Evolutionary conservation across 2,888 invertebrate genomes (phyloP).

Genomic region (Cataglyphis cursor): DNA sequence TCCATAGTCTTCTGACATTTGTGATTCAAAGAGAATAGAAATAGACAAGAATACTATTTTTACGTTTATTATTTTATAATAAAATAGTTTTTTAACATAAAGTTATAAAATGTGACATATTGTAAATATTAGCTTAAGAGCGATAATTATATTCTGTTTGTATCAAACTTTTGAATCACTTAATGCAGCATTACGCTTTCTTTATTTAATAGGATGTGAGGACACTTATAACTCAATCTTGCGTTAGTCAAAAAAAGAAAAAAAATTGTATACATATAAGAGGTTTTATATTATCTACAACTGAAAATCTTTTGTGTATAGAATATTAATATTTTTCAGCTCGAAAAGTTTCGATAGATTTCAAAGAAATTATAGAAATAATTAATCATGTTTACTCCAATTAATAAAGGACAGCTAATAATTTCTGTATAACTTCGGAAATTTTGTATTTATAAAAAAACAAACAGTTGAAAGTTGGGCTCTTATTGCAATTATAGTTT

Average conservation of each 20-base stretch:
- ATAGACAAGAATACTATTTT: conserved; percentile 69
- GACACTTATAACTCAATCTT: conserved; percentile 61
- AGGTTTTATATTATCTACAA: conserved; percentile 66
- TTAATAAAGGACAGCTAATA: background rate
- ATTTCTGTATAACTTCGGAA: background rate
- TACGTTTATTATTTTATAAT: conserved; percentile 71
- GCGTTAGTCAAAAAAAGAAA: conserved; percentile 53
- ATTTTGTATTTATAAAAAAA: conserved; percentile 43
- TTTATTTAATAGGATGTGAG: conserved; percentile 57
- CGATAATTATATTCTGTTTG: conserved; percentile 70
- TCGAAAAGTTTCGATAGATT: background rate
- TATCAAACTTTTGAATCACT: conserved; percentile 66
- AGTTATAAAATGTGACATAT: conserved; percentile 70
- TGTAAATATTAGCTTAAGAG: conserved; percentile 74
- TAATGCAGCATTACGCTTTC: conserved; percentile 63
- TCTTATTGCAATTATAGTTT: conserved; percentile 60
- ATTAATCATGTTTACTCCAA: conserved; percentile 16
- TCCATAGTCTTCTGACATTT: conserved; percentile 68
- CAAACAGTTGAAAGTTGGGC: conserved; percentile 47
- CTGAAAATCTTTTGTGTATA: conserved; percentile 40
- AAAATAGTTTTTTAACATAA: conserved; percentile 72
- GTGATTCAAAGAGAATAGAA: conserved; percentile 52
- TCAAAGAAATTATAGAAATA: background rate
- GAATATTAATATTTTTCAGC: conserved; percentile 53
- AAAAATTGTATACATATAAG: conserved; percentile 12